phyloP scores from a whole-genome alignment of 2,113 vertebrate species.

The Theristicus caerulescens region DNA sequence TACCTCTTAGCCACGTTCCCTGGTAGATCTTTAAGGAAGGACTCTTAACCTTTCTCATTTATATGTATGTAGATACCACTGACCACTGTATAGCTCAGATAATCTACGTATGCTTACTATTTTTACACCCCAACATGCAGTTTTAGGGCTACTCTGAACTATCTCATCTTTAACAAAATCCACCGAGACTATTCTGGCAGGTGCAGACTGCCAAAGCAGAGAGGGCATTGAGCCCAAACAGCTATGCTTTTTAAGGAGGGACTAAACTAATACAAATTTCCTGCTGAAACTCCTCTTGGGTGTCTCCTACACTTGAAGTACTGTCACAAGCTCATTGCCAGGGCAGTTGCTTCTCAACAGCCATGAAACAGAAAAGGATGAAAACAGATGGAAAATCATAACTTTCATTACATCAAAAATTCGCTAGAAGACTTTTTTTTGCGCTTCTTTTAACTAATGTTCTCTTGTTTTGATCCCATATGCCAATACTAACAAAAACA shows the following conservation, averaged over 20 bases:
- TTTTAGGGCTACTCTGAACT: not conserved
- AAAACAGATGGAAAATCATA: not conserved
- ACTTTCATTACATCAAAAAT: not conserved
- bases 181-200: not conserved
- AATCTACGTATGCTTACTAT: not conserved
- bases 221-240: not conserved
- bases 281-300: not conserved
- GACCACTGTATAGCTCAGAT: not conserved
- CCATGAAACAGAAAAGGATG: not conserved
- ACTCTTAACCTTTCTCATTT: not conserved
- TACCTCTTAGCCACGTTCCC: not conserved
- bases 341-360: not conserved
- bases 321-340: accelerated
- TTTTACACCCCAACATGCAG: not conserved
- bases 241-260: not conserved
- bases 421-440: not conserved
- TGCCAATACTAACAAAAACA: not conserved
- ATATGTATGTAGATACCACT: not conserved
- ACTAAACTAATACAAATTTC: not conserved
- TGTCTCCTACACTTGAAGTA: not conserved
- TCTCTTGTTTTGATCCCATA: not conserved
- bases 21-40: not conserved
- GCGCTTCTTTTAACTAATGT: not conserved
- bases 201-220: not conserved
- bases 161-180: not conserved